phyloP scores from a whole-genome alignment of 2,113 vertebrate species.

The Gallinago jamesoni region DNA sequence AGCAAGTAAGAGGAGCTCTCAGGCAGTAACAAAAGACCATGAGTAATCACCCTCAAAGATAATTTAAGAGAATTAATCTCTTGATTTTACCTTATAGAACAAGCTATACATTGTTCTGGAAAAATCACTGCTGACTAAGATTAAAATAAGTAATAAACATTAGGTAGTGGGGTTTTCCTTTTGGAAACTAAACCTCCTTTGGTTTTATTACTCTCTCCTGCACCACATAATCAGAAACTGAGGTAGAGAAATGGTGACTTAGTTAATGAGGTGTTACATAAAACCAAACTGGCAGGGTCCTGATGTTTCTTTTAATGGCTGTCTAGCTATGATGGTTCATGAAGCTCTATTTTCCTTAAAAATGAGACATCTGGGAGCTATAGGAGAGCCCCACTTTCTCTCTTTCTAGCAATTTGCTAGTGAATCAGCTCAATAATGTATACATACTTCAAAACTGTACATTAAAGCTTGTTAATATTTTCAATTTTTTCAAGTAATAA shows the following conservation, averaged over 20 bases:
- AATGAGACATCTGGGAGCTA: background rate
- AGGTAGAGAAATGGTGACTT: conserved; percentile 41
- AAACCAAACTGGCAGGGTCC: background rate
- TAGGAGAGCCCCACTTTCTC: background rate
- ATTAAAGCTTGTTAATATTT: background rate
- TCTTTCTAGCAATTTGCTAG: background rate
- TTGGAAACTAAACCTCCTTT: background rate
- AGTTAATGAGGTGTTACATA: background rate
- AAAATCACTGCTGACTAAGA: background rate
- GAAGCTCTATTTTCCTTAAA: background rate
- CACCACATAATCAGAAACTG: conserved; percentile 4
- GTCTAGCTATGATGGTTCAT: background rate
- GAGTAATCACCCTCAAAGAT: background rate
- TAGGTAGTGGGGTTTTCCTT: background rate
- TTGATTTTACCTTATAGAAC: background rate
- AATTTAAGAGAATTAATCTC: background rate
- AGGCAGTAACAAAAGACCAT: background rate
- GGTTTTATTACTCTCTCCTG: conserved; percentile 15
- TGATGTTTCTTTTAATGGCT: background rate
- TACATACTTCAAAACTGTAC: background rate
- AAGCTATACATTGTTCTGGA: background rate
- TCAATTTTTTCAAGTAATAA: background rate
- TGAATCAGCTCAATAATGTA: background rate
- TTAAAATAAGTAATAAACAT: background rate
- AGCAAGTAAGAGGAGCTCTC: background rate